Percentiles rank a stretch among this genome's conserved stretches.
Conservation (phyloP, 2,888 invertebrate species). For the Hypolimnas misippus region DNA sequence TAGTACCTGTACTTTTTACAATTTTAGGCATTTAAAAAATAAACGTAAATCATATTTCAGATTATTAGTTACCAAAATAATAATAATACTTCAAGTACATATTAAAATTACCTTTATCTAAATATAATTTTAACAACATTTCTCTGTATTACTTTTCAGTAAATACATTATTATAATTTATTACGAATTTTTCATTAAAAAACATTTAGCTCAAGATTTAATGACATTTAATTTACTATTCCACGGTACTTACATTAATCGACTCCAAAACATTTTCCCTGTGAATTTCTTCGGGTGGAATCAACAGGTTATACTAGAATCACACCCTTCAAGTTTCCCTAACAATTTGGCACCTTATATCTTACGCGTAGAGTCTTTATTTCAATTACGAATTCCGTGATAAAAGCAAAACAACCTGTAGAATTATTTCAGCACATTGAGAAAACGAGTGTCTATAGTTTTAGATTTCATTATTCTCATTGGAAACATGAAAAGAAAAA, state of each 20-base stretch:
- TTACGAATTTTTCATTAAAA: too few species aligned
- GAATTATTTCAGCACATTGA: conserved; percentile 52
- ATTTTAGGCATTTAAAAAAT: too few species aligned
- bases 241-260: conserved; percentile 65
- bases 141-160: too few species aligned
- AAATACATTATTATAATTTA: too few species aligned
- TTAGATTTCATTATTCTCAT: conserved; percentile 12
- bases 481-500: background rate
- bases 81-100: too few species aligned
- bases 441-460: conserved; percentile 16
- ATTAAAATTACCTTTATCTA: too few species aligned
- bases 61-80: too few species aligned
- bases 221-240: conserved; percentile 34
- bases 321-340: conserved; percentile 60
- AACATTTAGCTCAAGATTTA: too few species aligned
- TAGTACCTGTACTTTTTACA: too few species aligned
- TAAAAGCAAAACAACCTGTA: conserved; percentile 72
- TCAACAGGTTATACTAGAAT: conserved; percentile 79
- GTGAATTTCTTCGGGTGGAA: conserved; percentile 60
- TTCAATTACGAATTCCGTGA: conserved; percentile 56
- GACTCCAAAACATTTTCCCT: conserved; percentile 75
- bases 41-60: too few species aligned
- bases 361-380: conserved; percentile 61
- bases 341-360: conserved; percentile 68
- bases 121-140: too few species aligned